phyloP scores from a whole-genome alignment of 2,888 invertebrate genomes.

The Melangyna quadrimaculata region DNA sequence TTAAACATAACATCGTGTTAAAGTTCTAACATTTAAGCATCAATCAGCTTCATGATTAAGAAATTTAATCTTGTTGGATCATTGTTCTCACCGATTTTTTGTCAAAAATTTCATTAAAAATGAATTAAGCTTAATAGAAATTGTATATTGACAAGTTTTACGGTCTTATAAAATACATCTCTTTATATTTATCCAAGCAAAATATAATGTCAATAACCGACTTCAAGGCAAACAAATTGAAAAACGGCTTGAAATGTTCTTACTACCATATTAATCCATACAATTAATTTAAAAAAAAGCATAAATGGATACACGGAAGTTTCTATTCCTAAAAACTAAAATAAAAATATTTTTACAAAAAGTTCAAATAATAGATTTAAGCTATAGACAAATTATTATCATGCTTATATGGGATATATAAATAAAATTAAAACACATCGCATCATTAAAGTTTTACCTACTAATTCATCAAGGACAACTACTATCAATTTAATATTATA shows the following conservation, averaged over 20 bases:
- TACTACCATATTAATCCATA: background rate
- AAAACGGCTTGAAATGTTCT: background rate
- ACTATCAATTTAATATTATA: background rate
- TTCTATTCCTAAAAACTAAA: background rate
- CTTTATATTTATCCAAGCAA: too few species aligned
- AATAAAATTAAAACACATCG: background rate
- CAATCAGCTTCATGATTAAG: too few species aligned
- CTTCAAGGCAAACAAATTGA: background rate
- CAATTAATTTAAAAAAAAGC: background rate
- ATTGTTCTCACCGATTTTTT: too few species aligned
- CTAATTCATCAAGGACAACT: background rate
- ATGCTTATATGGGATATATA: background rate
- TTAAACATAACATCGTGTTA: too few species aligned
- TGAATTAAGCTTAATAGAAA: too few species aligned
- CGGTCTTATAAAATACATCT: too few species aligned
- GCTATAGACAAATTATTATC: background rate
- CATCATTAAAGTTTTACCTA: background rate
- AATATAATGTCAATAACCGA: background rate
- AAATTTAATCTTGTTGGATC: too few species aligned
- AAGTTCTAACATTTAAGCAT: too few species aligned
- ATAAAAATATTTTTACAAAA: background rate
- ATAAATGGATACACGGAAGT: background rate
- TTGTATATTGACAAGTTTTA: too few species aligned
- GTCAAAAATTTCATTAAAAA: too few species aligned
- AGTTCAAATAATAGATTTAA: background rate